Conservation (phyloP, 2,797 vertebrate genomes). For the Spinibarbus caldwelli region DNA sequence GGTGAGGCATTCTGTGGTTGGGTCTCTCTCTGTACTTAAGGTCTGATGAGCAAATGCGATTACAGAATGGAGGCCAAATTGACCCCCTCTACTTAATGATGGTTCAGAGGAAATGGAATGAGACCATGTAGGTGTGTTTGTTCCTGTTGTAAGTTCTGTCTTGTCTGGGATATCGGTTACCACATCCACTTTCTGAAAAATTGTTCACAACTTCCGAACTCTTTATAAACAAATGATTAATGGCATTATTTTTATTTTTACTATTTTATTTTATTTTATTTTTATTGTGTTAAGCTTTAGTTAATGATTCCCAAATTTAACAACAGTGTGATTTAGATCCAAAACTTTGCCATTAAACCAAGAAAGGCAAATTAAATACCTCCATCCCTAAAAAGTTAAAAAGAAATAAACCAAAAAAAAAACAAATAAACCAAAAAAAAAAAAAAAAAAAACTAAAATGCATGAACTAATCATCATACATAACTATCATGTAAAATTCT, state of each 20-base stretch:
- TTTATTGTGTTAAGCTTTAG: background rate
- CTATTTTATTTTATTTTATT: too few species aligned
- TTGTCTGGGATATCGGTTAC: background rate
- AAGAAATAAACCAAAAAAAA: too few species aligned
- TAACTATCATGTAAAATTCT: background rate
- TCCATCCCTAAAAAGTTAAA: background rate
- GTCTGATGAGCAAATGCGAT: constrained; percentile 12
- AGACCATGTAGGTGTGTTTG: constrained; percentile 14
- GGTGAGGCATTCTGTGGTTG: background rate
- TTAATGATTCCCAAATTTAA: background rate
- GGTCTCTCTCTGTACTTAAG: constrained; percentile 2
- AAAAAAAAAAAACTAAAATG: too few species aligned
- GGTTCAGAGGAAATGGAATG: background rate
- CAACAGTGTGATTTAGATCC: background rate
- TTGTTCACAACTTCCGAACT: background rate
- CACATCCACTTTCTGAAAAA: background rate
- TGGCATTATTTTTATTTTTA: background rate
- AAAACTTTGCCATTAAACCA: background rate
- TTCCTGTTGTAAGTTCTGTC: background rate
- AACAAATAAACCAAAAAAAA: too few species aligned
- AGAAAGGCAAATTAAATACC: background rate
- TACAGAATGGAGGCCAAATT: constrained; percentile 15
- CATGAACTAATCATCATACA: background rate
- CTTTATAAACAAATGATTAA: background rate
- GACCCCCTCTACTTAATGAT: background rate